phyloP scores from a whole-genome alignment of 2,888 invertebrate genomes.

The Lithophane ornitopus region DNA sequence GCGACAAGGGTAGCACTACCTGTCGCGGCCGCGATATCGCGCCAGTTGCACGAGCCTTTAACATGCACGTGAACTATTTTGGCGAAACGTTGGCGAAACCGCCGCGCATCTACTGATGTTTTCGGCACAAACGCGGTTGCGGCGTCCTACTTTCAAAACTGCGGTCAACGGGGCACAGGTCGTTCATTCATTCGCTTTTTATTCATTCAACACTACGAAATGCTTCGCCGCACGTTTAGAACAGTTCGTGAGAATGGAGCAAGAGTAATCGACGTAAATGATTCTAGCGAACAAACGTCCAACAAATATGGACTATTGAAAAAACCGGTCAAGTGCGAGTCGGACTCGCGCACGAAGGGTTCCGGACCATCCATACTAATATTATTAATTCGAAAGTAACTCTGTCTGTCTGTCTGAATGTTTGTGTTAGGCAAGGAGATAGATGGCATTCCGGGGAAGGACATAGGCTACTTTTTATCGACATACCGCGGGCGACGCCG shows the following conservation, averaged over 20 bases:
- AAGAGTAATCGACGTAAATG: conserved; percentile 32
- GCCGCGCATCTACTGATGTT: conserved; percentile 44
- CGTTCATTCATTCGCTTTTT: conserved; percentile 73
- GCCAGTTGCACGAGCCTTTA: background rate
- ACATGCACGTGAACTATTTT: conserved; percentile 60
- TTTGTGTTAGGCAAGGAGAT: no score
- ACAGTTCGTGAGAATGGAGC: conserved; percentile 33
- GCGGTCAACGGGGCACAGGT: conserved; percentile 78
- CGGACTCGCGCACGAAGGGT: no score
- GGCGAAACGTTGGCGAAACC: conserved; percentile 50
- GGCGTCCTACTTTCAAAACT: conserved; percentile 81
- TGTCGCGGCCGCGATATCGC: no score
- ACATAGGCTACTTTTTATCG: no score
- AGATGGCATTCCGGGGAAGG: no score
- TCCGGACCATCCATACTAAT: no score
- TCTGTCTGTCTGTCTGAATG: no score
- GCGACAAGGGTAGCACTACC: no score
- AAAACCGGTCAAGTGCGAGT: no score
- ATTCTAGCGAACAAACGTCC: conserved; percentile 19
- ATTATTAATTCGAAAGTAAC: no score
- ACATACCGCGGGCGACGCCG: no score
- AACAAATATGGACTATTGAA: conserved; percentile 14
- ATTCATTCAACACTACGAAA: conserved; percentile 62
- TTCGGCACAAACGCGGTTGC: conserved; percentile 65
- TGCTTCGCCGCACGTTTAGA: conserved; percentile 42